Evolutionary conservation across 1,140 invertebrate genomes (phyloP).

Genomic region (Stegodyphus dumicola): DNA sequence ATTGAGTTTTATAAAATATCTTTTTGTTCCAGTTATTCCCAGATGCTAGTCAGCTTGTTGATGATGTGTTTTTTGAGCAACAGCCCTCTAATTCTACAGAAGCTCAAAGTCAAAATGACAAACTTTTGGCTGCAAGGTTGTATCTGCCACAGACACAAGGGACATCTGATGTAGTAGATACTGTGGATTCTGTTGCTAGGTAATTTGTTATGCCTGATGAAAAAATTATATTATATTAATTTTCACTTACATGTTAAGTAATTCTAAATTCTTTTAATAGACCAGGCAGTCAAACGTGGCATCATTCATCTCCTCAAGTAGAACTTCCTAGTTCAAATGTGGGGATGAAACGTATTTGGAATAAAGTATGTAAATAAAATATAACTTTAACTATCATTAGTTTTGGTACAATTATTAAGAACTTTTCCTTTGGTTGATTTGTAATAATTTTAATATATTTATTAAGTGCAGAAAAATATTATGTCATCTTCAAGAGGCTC

Average conservation of each 20-base stretch:
- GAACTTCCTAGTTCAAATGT: constrained; percentile 66
- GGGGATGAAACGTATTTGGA: constrained; percentile 74
- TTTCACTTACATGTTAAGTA: neutral
- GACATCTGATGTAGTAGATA: constrained; percentile 36
- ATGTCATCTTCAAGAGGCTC: too few relatives aligned
- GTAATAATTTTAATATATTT: too few relatives aligned
- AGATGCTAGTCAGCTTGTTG: constrained; percentile 47
- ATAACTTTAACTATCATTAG: too few relatives aligned
- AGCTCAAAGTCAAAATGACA: constrained; percentile 33
- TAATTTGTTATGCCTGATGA: neutral
- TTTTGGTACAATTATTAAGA: too few relatives aligned
- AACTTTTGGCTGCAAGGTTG: constrained; percentile 38
- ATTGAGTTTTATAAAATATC: neutral
- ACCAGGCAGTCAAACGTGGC: constrained; percentile 64
- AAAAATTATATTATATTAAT: constrained; percentile 43
- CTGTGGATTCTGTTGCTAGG: constrained; percentile 29
- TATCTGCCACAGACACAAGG: constrained; percentile 39
- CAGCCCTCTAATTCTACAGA: constrained; percentile 35
- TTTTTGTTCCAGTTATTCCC: constrained; percentile 51
- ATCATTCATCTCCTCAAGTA: constrained; percentile 64
- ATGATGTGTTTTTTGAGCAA: constrained; percentile 60
- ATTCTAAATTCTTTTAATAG: constrained; percentile 20
- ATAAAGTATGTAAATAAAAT: constrained; percentile 66
- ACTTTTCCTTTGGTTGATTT: too few relatives aligned
- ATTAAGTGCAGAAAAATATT: too few relatives aligned